A percentile compares a stretch with the other conserved stretches of the same genome.
These are phyloP conservation scores for Dicyrtoma fusca DNA, from an alignment of 2,888 invertebrate genomes.

Conservation along the genomic window DNA sequence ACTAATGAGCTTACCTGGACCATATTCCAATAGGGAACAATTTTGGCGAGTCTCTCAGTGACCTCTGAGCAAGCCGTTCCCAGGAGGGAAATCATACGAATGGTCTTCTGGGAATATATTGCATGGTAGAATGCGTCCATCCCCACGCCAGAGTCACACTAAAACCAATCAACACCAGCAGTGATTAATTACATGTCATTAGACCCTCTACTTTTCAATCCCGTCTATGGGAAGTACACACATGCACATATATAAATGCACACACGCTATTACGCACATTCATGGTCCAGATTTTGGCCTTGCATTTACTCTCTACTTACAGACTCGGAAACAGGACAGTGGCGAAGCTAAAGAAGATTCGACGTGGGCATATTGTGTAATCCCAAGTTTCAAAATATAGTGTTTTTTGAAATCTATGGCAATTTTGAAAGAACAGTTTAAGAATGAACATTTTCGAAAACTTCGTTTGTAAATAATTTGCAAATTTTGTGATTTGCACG, in stretches of 20 bases:
- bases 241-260: not conserved
- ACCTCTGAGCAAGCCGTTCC: conserved; percentile 91
- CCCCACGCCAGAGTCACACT: conserved; percentile 91
- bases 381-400: too few species aligned
- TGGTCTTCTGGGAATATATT: conserved; percentile 70
- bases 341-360: too few species aligned
- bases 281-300: not conserved
- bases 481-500: too few species aligned
- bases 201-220: not conserved
- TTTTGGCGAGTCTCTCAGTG: conserved; percentile 86
- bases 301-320: too few species aligned
- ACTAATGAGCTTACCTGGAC: conserved; percentile 69
- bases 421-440: too few species aligned
- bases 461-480: too few species aligned
- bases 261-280: too few species aligned
- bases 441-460: too few species aligned
- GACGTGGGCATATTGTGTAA: too few species aligned
- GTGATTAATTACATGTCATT: conserved; percentile 25
- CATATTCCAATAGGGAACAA: conserved; percentile 91
- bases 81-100: conserved; percentile 75
- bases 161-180: conserved; percentile 58
- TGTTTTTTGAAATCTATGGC: too few species aligned
- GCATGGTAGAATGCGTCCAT: conserved; percentile 91
- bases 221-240: not conserved
- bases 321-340: too few species aligned